These are phyloP conservation scores for Leptopterna dolabrata DNA, from an alignment of 2,888 invertebrate genomes.

Conservation along the genomic window DNA sequence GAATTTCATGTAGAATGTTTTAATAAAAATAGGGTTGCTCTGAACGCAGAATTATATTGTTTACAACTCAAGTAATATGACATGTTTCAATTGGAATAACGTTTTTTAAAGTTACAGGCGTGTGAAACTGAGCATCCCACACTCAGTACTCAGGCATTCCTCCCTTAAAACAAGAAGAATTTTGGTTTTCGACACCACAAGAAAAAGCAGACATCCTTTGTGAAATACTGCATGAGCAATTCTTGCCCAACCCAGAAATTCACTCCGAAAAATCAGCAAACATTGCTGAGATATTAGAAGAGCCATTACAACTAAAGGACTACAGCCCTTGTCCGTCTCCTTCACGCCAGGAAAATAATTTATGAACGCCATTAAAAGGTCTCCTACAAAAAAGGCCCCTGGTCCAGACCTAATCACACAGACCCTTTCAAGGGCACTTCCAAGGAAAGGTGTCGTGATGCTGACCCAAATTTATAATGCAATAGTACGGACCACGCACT, in stretches of 20 bases:
- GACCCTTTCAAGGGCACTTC: constrained; percentile 61
- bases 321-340: neutral
- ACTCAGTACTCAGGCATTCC: too few species aligned
- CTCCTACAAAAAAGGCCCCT: constrained; percentile 58
- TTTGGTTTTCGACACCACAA: neutral
- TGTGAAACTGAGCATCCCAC: too few species aligned
- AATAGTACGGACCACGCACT: constrained; percentile 60
- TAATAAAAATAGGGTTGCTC: too few species aligned
- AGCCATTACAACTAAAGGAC: constrained; percentile 17
- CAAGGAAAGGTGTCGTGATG: constrained; percentile 60
- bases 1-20: too few species aligned
- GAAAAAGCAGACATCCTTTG: neutral
- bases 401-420: constrained; percentile 63
- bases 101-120: too few species aligned
- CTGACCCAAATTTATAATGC: constrained; percentile 63
- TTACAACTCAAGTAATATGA: too few species aligned
- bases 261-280: too few species aligned
- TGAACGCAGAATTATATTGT: too few species aligned
- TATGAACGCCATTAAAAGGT: neutral
- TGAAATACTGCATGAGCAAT: neutral
- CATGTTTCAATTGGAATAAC: too few species aligned
- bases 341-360: too few species aligned
- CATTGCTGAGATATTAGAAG: neutral
- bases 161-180: neutral
- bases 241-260: neutral